phyloP scores from a whole-genome alignment of 1,140 invertebrate genomes.

The Procambarus clarkii region DNA sequence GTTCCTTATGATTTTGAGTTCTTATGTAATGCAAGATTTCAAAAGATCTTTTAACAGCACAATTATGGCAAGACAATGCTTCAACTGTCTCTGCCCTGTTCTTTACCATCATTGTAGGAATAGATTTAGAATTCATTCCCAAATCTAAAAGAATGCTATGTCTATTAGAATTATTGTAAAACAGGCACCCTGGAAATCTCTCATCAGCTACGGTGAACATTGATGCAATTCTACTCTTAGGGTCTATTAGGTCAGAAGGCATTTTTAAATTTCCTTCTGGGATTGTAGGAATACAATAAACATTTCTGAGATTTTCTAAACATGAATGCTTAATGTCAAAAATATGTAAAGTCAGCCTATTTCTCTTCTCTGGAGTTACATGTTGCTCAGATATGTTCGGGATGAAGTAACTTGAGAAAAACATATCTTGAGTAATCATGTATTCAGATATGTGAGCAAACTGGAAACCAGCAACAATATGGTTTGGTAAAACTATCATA shows the following conservation, averaged over 20 bases:
- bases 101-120: constrained; percentile 28
- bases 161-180: neutral
- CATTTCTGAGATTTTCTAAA: neutral
- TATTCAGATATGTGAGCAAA: neutral
- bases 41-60: constrained; percentile 7
- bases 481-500: constrained; percentile 9
- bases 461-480: constrained; percentile 15
- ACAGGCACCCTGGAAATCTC: constrained; percentile 32
- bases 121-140: constrained; percentile 7
- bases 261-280: constrained; percentile 11
- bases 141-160: neutral
- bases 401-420: constrained; percentile 25
- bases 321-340: neutral
- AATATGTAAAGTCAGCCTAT: constrained; percentile 22
- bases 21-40: constrained; percentile 29
- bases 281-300: constrained; percentile 31
- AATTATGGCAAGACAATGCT: constrained; percentile 21
- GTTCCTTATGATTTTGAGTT: neutral
- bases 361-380: constrained; percentile 7
- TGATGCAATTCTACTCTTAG: constrained; percentile 1
- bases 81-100: constrained; percentile 22
- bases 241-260: constrained; percentile 13
- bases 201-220: constrained; percentile 37
- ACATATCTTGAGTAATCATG: constrained; percentile 13
- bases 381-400: constrained; percentile 14